phyloP scores from a whole-genome alignment of 2,888 invertebrate genomes.

The Melipona bicolor region DNA sequence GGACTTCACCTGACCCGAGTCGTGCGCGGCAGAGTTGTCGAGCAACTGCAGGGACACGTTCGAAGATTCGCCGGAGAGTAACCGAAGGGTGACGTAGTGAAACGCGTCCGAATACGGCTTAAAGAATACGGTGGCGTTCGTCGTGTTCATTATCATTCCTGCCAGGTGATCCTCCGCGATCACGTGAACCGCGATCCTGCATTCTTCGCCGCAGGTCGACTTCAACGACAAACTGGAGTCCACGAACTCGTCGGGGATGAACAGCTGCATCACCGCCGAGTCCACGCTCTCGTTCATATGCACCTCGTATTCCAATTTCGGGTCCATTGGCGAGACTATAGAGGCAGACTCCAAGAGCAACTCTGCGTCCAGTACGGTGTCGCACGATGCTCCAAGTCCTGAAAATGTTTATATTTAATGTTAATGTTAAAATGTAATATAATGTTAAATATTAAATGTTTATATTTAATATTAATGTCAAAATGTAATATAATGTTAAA shows the following conservation, averaged over 20 bases:
- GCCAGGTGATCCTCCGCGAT: slow-evolving; percentile 71
- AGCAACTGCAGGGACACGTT: slow-evolving; percentile 58
- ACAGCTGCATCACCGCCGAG: slow-evolving; percentile 76
- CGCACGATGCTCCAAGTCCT: slow-evolving; percentile 89
- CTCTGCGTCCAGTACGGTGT: slow-evolving; percentile 88
- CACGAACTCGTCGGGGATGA: slow-evolving; percentile 71
- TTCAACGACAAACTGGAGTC: slow-evolving; percentile 66
- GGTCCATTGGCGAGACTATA: slow-evolving; percentile 71
- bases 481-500: too few species aligned
- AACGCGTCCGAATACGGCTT: slow-evolving; percentile 73
- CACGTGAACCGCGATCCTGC: slow-evolving; percentile 74
- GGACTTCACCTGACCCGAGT: slow-evolving; percentile 73
- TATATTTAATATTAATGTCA: too few species aligned
- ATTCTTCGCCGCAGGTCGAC: slow-evolving; percentile 78
- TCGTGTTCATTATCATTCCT: slow-evolving; percentile 68
- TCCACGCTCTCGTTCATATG: slow-evolving; percentile 68
- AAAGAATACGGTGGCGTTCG: slow-evolving; percentile 70
- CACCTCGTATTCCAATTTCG: slow-evolving; percentile 55
- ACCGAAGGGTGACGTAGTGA: slow-evolving; percentile 76
- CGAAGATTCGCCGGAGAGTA: slow-evolving; percentile 72
- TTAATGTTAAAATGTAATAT: too few species aligned
- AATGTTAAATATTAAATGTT: not conserved
- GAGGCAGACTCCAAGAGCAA: slow-evolving; percentile 86
- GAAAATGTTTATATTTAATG: slow-evolving; percentile 42
- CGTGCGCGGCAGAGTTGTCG: slow-evolving; percentile 64